Percentiles rank a stretch among this genome's conserved stretches.
Conservation (phyloP, 2,113 vertebrate species). For the Gopherus flavomarginatus region DNA sequence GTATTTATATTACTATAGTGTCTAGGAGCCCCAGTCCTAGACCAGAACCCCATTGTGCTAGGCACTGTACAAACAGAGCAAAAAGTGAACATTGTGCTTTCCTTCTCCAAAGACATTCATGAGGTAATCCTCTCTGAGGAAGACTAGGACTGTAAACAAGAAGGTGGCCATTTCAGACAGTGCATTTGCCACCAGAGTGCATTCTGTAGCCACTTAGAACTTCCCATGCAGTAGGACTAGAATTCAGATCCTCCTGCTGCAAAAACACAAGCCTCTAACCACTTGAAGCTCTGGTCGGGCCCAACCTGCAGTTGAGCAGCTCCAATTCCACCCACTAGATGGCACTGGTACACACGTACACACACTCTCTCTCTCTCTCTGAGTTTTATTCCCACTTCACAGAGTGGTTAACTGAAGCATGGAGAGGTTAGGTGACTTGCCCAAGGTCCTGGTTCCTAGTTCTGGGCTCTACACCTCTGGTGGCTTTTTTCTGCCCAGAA, state of each 20-base stretch:
- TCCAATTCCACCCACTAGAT: not conserved
- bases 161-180: not conserved
- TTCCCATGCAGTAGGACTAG: not conserved
- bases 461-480: not conserved
- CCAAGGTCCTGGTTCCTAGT: not conserved
- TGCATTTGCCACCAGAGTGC: not conserved
- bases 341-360: not conserved
- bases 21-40: not conserved
- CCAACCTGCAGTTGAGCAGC: not conserved
- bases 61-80: not conserved
- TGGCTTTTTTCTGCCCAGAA: not conserved
- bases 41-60: not conserved
- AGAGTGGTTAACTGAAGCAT: not conserved
- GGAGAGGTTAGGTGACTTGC: not conserved
- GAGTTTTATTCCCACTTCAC: accelerated
- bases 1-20: not conserved
- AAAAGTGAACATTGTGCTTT: not conserved
- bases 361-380: not conserved
- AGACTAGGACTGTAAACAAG: not conserved
- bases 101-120: not conserved
- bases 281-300: not conserved
- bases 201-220: not conserved
- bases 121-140: constrained; percentile 31
- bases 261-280: not conserved
- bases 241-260: not conserved